Evolutionary conservation across 2,888 invertebrate species (phyloP).

Genomic region (Nephrotoma flavescens): DNA sequence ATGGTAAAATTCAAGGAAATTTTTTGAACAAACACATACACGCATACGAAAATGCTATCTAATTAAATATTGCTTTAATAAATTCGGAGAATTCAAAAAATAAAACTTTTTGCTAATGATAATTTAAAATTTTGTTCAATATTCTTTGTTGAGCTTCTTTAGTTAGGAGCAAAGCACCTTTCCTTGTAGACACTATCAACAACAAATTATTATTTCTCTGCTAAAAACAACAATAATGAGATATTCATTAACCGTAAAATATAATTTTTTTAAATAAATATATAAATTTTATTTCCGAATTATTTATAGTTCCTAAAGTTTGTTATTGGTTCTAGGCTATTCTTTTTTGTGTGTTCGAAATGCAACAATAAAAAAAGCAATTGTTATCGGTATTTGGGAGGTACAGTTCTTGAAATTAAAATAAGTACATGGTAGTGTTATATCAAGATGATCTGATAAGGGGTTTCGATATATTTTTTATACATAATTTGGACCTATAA

Average conservation of each 20-base stretch:
- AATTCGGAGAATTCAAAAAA: background rate
- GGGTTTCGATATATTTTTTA: too few relatives aligned
- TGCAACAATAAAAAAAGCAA: too few relatives aligned
- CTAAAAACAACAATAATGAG: background rate
- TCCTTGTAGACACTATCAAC: background rate
- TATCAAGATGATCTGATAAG: too few relatives aligned
- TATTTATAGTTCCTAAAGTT: too few relatives aligned
- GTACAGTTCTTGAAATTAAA: too few relatives aligned
- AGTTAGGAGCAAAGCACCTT: background rate
- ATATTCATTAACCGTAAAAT: background rate
- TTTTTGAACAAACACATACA: background rate
- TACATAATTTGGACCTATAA: too few relatives aligned
- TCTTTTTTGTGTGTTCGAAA: too few relatives aligned
- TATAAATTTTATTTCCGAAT: too few relatives aligned
- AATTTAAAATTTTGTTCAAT: background rate
- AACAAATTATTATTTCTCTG: background rate
- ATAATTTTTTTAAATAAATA: background rate
- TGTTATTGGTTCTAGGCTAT: too few relatives aligned
- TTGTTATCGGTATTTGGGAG: too few relatives aligned
- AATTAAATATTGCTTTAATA: background rate
- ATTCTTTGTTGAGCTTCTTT: background rate
- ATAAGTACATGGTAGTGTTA: too few relatives aligned
- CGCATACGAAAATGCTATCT: background rate
- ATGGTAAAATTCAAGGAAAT: background rate
- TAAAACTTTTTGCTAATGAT: background rate